Base-by-base conservation (phyloP, 1,140 invertebrate genomes). In the Leptoteleia sp. region DNA sequence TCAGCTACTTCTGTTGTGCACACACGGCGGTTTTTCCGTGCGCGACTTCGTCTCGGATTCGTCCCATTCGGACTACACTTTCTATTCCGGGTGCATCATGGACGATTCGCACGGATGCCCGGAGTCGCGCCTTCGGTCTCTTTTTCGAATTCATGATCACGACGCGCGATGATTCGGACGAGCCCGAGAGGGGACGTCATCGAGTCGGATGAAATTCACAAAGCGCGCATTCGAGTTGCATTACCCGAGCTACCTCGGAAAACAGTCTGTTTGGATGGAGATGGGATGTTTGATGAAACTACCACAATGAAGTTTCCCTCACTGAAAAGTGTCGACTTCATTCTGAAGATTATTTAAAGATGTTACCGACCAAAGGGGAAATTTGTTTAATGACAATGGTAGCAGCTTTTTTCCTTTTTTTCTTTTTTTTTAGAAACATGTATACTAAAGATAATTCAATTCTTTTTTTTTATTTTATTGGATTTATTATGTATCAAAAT, bases 241-340 rank as follows among this genome's bases (percentile, higher is more conserved):
- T 54, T 43, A 47, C 27, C 13, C 38, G 38, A 31, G 38, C 12
- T 29, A 13, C 42, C 29, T 57, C 31, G 33, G 7, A 59, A 70
- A 59, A 48, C 65, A 70, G 65, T 40, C 17, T 45, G 52, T 57
- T 70, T 59, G 43, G 52, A 70, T 42, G 52, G 25, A 48, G 33
- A 48, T 42, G n/a, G 31, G 12, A n/a, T 33, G 33, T 64, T 64
- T 40, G 43, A 62, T 11, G 42, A 48, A 54, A 45, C 7, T 3
- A 9, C n/a, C 12, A n/a, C 5, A 35, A 47, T 15, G 15, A 61
- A 62, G 29, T 16, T 61, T 33, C 0, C 6, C 3, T 4, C 6
- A 1, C 4, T 4, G 8, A 4, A 29, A 29, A 29, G 4, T 29
- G 27, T 29, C 22, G 3, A 3, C 22, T 25, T 25, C 3, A 25